Base-by-base conservation (phyloP, 2,797 vertebrate species). In the Pagetopsis macropterus region DNA sequence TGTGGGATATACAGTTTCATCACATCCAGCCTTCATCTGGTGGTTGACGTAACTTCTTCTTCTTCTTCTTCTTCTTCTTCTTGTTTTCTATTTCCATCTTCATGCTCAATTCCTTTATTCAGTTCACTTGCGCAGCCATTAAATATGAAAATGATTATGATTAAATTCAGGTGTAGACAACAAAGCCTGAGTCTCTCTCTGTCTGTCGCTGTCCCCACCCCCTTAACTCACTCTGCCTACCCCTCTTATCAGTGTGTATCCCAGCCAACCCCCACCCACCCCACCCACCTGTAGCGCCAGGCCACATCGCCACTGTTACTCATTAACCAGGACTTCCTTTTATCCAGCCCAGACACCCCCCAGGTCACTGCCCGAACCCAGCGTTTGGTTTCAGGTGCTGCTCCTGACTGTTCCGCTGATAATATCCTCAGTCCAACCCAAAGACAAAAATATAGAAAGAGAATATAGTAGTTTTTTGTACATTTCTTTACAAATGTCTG, bases 321-420 rank as follows among this genome's bases (percentile, higher is more conserved):
- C 84, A 95, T 95, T 95, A 95, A 95, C 94, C 91, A 93, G 89
- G 78, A 94, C 93, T 95, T 95, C 93, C 94, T 95, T 94, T 94
- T 90, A 93, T 93, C 91, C 92, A 78, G 80, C 75, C 84, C 88
- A 91, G 90, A 91, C 89, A 89, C 82, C 89, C 92, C 86, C 15
- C 44, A 81, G 90, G 91, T 92, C 89, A 92, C 80, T 88, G 90
- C 86, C 89, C 86, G 89, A 83, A 73, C 84, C 76, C 65, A 4
- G 69, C 19, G 44, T 61, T 73, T 62, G 3, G 66, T 65, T 79
- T 84, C 78, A 76, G 63, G 62, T 68, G 72, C 70, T 16, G 15
- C 45, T 57, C 64, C 21, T 3, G 2, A 45, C 44, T 21, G 62
- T 17, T 58, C 27, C 4, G 63, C 59, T 70, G 23, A 46, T 62